A percentile compares a stretch with the other conserved stretches of the same genome.
These are phyloP conservation scores for Homalodisca vitripennis DNA, from an alignment of 1,140 invertebrate species.

Conservation along the genomic window DNA sequence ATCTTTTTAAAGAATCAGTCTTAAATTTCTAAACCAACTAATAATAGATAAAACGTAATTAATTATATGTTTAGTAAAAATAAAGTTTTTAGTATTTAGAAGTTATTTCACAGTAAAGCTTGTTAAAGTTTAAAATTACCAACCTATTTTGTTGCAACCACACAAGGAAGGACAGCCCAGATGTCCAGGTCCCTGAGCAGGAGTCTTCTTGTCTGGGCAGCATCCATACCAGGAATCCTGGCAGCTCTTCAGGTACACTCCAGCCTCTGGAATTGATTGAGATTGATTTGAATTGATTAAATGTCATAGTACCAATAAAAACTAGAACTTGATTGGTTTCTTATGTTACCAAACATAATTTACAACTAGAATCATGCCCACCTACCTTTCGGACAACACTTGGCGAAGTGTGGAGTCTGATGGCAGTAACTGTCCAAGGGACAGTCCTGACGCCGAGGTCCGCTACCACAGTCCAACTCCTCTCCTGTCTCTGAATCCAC, in stretches of 20 bases:
- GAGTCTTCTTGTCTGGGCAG: slow-evolving; percentile 81
- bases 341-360: no score
- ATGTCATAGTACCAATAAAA: no score
- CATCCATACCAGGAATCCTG: slow-evolving; percentile 74
- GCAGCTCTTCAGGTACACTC: slow-evolving; percentile 56
- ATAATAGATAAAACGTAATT: no score
- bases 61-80: no score
- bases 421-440: slow-evolving; percentile 82
- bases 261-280: slow-evolving; percentile 44
- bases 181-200: slow-evolving; percentile 71
- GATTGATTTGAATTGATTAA: background rate
- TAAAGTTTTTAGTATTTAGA: no score
- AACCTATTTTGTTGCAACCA: slow-evolving; percentile 65
- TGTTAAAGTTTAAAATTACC: no score
- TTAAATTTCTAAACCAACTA: no score
- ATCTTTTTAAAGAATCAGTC: no score
- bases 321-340: no score
- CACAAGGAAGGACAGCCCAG: slow-evolving; percentile 78
- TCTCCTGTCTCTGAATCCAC: slow-evolving; percentile 65
- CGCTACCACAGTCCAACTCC: slow-evolving; percentile 82
- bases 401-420: slow-evolving; percentile 74
- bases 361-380: slow-evolving; percentile 29
- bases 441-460: slow-evolving; percentile 72
- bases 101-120: no score
- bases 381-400: slow-evolving; percentile 78